Percentiles rank a stretch among this genome's conserved stretches.
These are phyloP conservation scores for Eriosoma lanigerum DNA, from an alignment of 1,140 invertebrate genomes.

Conservation along the genomic window DNA sequence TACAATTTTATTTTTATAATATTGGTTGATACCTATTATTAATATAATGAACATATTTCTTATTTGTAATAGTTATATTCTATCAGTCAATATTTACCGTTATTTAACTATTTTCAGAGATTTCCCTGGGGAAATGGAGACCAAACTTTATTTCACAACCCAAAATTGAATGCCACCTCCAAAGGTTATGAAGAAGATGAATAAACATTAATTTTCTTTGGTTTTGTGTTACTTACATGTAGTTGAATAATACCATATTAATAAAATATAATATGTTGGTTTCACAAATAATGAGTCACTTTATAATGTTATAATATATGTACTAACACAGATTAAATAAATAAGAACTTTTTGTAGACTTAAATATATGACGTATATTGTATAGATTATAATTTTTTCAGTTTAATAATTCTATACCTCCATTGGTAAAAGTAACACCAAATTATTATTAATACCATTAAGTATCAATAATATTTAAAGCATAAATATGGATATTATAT, in stretches of 20 bases:
- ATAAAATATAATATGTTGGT: background rate
- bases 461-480: too few species aligned
- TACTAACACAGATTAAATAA: too few species aligned
- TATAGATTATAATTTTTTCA: too few species aligned
- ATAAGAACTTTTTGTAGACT: slow-evolving; percentile 14
- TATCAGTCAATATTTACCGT: background rate
- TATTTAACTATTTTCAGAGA: slow-evolving; percentile 58
- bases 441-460: too few species aligned
- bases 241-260: slow-evolving; percentile 8
- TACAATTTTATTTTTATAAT: too few species aligned
- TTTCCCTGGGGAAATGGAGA: slow-evolving; percentile 92
- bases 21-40: too few species aligned
- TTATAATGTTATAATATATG: background rate
- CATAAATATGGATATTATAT: too few species aligned
- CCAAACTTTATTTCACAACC: slow-evolving; percentile 81
- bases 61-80: too few species aligned
- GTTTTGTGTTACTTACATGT: background rate
- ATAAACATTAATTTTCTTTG: background rate
- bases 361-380: background rate
- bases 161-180: slow-evolving; percentile 76
- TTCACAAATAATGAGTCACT: background rate
- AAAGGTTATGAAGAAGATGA: slow-evolving; percentile 72
- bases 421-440: too few species aligned
- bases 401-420: background rate
- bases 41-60: too few species aligned